These are phyloP conservation scores for Avahi laniger DNA, from an alignment of 2,797 vertebrate genomes.

Conservation along the genomic window DNA sequence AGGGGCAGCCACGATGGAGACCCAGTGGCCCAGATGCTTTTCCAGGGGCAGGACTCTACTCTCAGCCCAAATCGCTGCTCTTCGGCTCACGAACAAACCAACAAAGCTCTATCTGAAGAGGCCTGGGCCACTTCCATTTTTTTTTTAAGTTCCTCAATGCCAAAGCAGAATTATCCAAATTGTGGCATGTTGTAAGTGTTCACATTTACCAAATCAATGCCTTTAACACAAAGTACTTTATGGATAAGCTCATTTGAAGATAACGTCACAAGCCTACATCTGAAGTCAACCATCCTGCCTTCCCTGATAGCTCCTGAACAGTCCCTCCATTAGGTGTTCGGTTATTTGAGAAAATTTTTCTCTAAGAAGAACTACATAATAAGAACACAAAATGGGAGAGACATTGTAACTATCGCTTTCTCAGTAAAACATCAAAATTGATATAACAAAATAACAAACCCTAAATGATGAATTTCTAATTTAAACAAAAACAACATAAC, in stretches of 20 bases:
- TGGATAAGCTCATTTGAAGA: not conserved
- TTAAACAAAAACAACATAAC: conserved; percentile 24
- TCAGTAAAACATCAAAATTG: not conserved
- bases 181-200: not conserved
- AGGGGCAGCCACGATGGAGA: conserved; percentile 20
- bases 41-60: not conserved
- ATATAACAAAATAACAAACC: not conserved
- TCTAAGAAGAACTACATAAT: not conserved
- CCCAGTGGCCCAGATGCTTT: not conserved
- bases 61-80: not conserved
- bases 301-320: not conserved
- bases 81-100: not conserved
- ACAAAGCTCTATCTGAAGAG: not conserved
- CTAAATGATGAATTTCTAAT: conserved; percentile 13
- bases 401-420: not conserved
- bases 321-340: not conserved
- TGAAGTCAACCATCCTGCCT: not conserved
- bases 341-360: conserved; percentile 14
- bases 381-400: not conserved
- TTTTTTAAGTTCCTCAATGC: not conserved
- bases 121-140: not conserved
- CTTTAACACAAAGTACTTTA: conserved; percentile 35
- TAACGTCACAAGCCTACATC: not conserved
- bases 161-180: not conserved
- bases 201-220: not conserved